phyloP scores from a whole-genome alignment of 2,797 vertebrate genomes.

The Coregonus ussuriensis region DNA sequence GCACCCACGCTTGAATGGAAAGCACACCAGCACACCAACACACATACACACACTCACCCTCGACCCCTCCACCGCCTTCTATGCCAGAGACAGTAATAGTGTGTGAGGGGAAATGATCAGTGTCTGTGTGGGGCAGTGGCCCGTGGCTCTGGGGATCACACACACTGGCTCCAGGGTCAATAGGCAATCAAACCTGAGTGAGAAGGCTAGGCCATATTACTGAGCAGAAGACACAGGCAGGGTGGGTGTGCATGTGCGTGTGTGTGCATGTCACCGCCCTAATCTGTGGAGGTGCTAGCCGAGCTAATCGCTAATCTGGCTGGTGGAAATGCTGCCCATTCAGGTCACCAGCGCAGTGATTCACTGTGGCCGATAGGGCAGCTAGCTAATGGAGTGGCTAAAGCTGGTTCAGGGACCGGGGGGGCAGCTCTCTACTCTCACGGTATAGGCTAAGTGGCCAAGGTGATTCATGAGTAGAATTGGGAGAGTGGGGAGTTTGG shows the following conservation, averaged over 20 bases:
- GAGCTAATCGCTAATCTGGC: constrained; percentile 44
- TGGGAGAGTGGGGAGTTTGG: not conserved
- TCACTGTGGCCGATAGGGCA: too few species aligned
- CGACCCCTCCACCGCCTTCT: too few species aligned
- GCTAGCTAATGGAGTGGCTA: too few species aligned
- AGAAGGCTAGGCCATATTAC: constrained; percentile 44
- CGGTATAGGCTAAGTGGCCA: not conserved
- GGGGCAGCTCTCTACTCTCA: too few species aligned
- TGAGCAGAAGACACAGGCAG: constrained; percentile 4
- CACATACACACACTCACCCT: too few species aligned
- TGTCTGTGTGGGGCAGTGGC: constrained; percentile 28
- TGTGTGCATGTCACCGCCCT: not conserved
- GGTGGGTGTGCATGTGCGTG: not conserved
- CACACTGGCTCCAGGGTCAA: constrained; percentile 56
- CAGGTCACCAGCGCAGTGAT: too few species aligned
- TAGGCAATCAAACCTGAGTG: constrained; percentile 63
- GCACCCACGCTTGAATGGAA: constrained; percentile 15
- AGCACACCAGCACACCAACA: too few species aligned
- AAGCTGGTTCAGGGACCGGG: too few species aligned
- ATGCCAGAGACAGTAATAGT: not conserved
- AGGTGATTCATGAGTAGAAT: not conserved
- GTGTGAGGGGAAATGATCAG: constrained; percentile 20
- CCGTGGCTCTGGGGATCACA: constrained; percentile 32
- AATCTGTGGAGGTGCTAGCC: constrained; percentile 18
- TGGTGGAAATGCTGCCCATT: constrained; percentile 11